A percentile compares a stretch with the other conserved stretches of the same genome.
These are phyloP conservation scores for Metopolophium dirhodum DNA, from an alignment of 1,140 invertebrate genomes.

Conservation along the genomic window DNA sequence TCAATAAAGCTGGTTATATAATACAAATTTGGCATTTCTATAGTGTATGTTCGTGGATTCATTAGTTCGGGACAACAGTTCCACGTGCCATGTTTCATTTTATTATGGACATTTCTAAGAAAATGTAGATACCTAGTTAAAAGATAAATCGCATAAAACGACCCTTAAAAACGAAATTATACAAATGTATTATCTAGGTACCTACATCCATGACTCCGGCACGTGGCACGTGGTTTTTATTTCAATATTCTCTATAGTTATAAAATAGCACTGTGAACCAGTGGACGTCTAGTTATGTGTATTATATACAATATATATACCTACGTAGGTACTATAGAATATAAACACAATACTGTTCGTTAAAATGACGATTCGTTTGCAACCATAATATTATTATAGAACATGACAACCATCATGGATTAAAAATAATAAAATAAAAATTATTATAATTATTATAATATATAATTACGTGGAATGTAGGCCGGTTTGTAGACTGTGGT, in stretches of 20 bases:
- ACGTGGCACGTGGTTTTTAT: not conserved
- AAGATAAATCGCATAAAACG: not conserved
- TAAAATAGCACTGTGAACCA: not conserved
- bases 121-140: not conserved
- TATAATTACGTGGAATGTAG: constrained; percentile 46
- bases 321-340: not conserved
- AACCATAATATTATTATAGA: not conserved
- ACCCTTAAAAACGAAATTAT: not conserved
- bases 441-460: not conserved
- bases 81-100: not conserved
- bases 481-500: constrained; percentile 19
- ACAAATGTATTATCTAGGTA: not conserved
- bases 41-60: not conserved
- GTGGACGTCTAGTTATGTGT: not conserved
- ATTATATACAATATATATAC: not conserved
- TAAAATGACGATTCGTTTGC: not conserved
- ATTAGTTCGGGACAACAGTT: not conserved
- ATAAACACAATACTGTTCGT: not conserved
- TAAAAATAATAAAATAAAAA: not conserved
- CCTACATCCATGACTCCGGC: too few species aligned
- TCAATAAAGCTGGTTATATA: not conserved
- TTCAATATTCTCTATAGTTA: not conserved
- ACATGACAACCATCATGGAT: not conserved
- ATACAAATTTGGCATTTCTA: not conserved
- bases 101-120: not conserved